Base-by-base conservation (phyloP, 2,888 invertebrate species). In the Bombylius discolor region DNA sequence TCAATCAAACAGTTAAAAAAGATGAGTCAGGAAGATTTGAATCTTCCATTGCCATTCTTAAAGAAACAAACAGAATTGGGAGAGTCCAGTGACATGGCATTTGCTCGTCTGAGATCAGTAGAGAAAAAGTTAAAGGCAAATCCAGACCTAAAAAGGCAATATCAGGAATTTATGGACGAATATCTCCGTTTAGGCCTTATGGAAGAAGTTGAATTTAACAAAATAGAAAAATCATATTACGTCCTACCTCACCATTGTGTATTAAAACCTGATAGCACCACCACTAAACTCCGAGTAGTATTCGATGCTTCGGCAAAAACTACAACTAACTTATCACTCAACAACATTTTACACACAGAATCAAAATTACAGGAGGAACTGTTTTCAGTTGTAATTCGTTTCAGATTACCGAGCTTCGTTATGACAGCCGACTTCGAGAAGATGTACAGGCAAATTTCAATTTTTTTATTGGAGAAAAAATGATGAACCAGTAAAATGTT, bases 371-470 rank as follows among this genome's bases (percentile, higher is more conserved):
- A 50, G 5, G 9, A 50, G 9, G 34, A 50, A 13, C 13, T 50
- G 5, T 34, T 50, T 11, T 4, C 34, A n/a, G 8, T 49, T 32
- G 3, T 49, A 33, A 11, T 47, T 6, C 13, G 31, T 6, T 47
- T 47, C 9, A n/a, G 31, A 23, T 9, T 47, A 31, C 47, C 23
- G 4, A 47, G 5, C 4, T 47, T 47, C 8, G 47, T 31, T 6
- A 14, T 47, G 5, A 23, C 47, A 11, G 50, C 61, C 1, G 66
- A 67, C 49, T 59, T 68, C 11, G 49, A 53, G 4, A 59, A 64
- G 55, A 65, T 66, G 60, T 66, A 63, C 52, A 59, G 60, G 0
- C 64, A 65, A 56, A 62, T 61, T 58, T 34, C 59, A 63, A 13
- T 36, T 61, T 14, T 62, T 61, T 9, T 32, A 65, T 1, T 63